Evolutionary conservation across 1,140 invertebrate genomes (phyloP).

Genomic region (Heliconius hermathena): DNA sequence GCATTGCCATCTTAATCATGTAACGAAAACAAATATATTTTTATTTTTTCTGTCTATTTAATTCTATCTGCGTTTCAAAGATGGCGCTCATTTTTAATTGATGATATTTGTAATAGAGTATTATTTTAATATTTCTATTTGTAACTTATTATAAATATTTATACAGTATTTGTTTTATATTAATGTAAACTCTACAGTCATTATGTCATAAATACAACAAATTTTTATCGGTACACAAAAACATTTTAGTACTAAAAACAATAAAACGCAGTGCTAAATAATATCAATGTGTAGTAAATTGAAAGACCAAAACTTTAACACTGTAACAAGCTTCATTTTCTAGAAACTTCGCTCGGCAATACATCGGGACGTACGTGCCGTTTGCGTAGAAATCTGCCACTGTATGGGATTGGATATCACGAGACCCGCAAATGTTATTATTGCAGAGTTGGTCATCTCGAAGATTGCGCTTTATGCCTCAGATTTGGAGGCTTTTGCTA

Average conservation of each 20-base stretch:
- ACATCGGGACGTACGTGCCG: slow-evolving; percentile 69
- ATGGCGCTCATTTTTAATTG: background rate
- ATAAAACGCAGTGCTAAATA: background rate
- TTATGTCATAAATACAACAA: too few species aligned
- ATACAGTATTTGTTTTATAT: too few species aligned
- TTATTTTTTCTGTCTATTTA: background rate
- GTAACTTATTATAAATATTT: too few species aligned
- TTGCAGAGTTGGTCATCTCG: slow-evolving; percentile 79
- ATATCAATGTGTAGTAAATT: background rate
- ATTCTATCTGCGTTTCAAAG: background rate
- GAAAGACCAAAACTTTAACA: background rate
- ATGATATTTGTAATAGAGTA: background rate
- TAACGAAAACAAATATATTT: too few species aligned
- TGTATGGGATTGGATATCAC: slow-evolving; percentile 73
- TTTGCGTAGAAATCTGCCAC: slow-evolving; percentile 77
- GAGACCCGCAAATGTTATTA: slow-evolving; percentile 75
- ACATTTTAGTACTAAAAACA: too few species aligned
- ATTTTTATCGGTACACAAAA: too few species aligned
- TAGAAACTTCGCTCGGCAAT: slow-evolving; percentile 78
- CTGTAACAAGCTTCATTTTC: slow-evolving; percentile 32
- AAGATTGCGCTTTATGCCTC: slow-evolving; percentile 76
- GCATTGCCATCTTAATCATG: too few species aligned
- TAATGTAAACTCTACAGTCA: too few species aligned
- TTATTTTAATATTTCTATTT: background rate
- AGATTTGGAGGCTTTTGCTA: slow-evolving; percentile 83